Evolutionary conservation across 2,113 vertebrate species (phyloP), one percentile per base, ranked within the genome.

Genomic region (Campylomormyrus tamandua): DNA sequence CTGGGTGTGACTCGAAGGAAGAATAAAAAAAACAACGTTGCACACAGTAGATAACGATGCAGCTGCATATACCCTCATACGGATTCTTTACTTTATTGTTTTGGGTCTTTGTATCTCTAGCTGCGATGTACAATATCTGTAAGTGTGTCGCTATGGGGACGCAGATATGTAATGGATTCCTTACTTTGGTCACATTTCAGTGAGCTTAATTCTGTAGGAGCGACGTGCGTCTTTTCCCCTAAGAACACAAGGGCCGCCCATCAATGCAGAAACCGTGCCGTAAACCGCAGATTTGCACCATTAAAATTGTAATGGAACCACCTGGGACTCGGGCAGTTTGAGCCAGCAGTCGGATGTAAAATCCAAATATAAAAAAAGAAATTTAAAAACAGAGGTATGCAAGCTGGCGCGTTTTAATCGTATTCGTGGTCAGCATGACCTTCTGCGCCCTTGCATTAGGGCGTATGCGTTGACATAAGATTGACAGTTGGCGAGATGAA

Each of bases 261-360:
- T 31, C 87, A 62, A 45, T 3, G 2, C 46, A 49, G 31, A 42
- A 56, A 45, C 31, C 0, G 2, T 56, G 87, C 87, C 35, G 9
- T 88, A 58, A 53, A 88, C 87, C 8, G 9, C 50, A 62, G 87
- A 88, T 88, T 45, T 56, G 52, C 50, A 24, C 35, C 87, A 62
- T 88, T 88, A 88, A 88, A 88, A 88, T 62, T 52, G 2, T 42
- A 88, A 88, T 88, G 52, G 31, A 62, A 45, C 31, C 87, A 88
- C 50, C 87, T 56, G 87, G 87, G 31, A 45, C 6, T 31, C 10
- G 35, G 21, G 35, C 35, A 24, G 31, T 58, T 58, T 48, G 53
- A 58, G 87, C 39, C 49, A 88, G 53, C 53, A 24, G 87, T 52
- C 4, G 6, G 49, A 87, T 27, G n/a, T 19, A 87, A 52, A 87